These are phyloP conservation scores for Rhamphomyia laevipes DNA, from an alignment of 2,888 invertebrate genomes.

Conservation along the genomic window DNA sequence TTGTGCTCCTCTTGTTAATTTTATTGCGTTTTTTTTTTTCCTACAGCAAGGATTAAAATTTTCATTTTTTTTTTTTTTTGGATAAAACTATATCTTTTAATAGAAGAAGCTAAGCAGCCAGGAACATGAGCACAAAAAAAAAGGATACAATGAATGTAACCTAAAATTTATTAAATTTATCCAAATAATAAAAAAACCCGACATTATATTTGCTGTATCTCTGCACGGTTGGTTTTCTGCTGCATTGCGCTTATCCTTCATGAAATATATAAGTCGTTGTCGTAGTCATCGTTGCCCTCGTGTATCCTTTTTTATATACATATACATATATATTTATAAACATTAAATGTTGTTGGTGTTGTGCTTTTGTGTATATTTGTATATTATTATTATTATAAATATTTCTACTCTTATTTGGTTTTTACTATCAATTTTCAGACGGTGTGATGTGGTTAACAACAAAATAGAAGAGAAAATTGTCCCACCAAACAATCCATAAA, in stretches of 20 bases:
- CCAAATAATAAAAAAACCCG: too few species aligned
- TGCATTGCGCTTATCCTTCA: constrained; percentile 39
- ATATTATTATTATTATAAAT: constrained; percentile 5
- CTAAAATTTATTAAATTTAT: too few species aligned
- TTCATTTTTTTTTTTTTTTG: neutral
- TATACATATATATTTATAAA: too few species aligned
- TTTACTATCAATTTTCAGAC: neutral
- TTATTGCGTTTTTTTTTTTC: constrained; percentile 17
- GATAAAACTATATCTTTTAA: constrained; percentile 5
- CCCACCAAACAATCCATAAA: too few species aligned
- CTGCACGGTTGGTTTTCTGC: constrained; percentile 36
- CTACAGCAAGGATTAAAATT: constrained; percentile 14
- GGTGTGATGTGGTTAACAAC: too few species aligned
- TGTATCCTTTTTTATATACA: constrained; percentile 6
- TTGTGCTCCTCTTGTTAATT: constrained; percentile 17
- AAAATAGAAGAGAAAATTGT: too few species aligned
- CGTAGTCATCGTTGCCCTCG: constrained; percentile 14
- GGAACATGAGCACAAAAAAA: constrained; percentile 1
- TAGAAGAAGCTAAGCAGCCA: constrained; percentile 6
- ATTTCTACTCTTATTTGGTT: constrained; percentile 1
- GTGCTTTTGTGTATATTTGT: constrained; percentile 6
- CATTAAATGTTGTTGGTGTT: constrained; percentile 12
- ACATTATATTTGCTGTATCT: constrained; percentile 6
- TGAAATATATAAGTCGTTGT: constrained; percentile 18
- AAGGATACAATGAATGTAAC: neutral